Evolutionary conservation across 2,888 invertebrate species (phyloP).

Genomic region (Drosophila fulvimacula): DNA sequence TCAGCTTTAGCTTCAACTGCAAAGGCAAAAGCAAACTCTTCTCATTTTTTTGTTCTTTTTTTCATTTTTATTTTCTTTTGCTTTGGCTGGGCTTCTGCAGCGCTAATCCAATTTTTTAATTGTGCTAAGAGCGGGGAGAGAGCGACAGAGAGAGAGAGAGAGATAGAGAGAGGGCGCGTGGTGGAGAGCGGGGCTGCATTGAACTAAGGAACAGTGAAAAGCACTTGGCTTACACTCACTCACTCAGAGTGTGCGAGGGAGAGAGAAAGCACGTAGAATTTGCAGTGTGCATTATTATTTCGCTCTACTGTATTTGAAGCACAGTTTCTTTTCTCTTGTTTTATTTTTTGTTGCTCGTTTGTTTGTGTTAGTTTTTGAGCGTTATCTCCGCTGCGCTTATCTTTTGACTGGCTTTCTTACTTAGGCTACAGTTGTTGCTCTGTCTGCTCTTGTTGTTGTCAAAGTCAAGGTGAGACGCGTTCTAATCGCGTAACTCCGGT

Average conservation of each 20-base stretch:
- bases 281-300: constrained; percentile 37
- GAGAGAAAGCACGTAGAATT: constrained; percentile 11
- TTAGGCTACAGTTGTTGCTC: constrained; percentile 33
- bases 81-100: constrained; percentile 45
- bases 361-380: constrained; percentile 48
- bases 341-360: constrained; percentile 36
- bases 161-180: not conserved
- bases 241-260: not conserved
- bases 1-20: constrained; percentile 50
- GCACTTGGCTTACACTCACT: constrained; percentile 62
- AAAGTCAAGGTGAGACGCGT: constrained; percentile 77
- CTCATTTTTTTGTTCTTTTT: constrained; percentile 15
- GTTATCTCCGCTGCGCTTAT: constrained; percentile 65
- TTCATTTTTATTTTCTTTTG: constrained; percentile 26
- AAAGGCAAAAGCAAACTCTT: constrained; percentile 43
- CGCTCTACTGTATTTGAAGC: constrained; percentile 14
- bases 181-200: constrained; percentile 1
- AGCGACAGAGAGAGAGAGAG: not conserved
- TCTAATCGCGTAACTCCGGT: constrained; percentile 40
- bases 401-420: constrained; percentile 58
- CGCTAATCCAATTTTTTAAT: constrained; percentile 79
- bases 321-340: constrained; percentile 33
- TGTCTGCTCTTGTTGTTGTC: constrained; percentile 28
- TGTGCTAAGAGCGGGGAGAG: constrained; percentile 36
- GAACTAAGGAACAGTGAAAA: constrained; percentile 51